These are phyloP conservation scores for Epinotia demarniana DNA, from an alignment of 2,888 invertebrate genomes.

Conservation along the genomic window DNA sequence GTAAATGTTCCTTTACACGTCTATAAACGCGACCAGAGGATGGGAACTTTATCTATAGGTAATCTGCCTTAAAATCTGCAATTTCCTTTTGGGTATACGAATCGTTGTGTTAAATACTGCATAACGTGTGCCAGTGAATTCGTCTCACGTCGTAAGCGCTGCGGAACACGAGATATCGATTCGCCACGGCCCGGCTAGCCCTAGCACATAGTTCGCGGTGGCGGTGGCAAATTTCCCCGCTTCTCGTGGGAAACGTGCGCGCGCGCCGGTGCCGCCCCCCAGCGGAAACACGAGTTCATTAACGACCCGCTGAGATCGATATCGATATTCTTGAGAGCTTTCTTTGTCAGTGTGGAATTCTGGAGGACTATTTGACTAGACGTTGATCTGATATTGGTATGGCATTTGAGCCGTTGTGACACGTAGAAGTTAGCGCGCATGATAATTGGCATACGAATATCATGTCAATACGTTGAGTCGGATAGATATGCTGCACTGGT, in stretches of 20 bases:
- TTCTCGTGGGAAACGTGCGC: slow-evolving; percentile 39
- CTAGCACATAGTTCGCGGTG: not conserved
- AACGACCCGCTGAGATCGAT: slow-evolving; percentile 18
- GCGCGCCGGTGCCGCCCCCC: slow-evolving; percentile 17
- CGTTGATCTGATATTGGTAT: not conserved
- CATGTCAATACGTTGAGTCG: not conserved
- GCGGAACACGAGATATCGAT: not conserved
- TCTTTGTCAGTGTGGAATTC: not conserved
- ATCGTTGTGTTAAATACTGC: too few relatives aligned
- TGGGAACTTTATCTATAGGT: too few relatives aligned
- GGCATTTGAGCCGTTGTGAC: not conserved
- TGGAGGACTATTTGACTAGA: slow-evolving; percentile 4
- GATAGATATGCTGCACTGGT: not conserved
- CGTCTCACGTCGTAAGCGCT: not conserved
- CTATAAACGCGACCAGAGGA: too few relatives aligned
- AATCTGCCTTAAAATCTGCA: too few relatives aligned
- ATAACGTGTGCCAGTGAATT: not conserved
- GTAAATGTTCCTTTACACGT: too few relatives aligned
- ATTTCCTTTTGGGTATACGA: too few relatives aligned
- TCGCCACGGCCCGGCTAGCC: slow-evolving; percentile 2
- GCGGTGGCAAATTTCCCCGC: slow-evolving; percentile 28
- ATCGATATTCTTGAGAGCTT: not conserved
- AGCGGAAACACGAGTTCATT: slow-evolving; percentile 14
- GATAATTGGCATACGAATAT: too few relatives aligned
- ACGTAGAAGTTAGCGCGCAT: not conserved